Percentiles rank a stretch among this genome's conserved stretches.
Conservation (phyloP, 2,113 vertebrate genomes). For the Psilopogon haemacephalus region DNA sequence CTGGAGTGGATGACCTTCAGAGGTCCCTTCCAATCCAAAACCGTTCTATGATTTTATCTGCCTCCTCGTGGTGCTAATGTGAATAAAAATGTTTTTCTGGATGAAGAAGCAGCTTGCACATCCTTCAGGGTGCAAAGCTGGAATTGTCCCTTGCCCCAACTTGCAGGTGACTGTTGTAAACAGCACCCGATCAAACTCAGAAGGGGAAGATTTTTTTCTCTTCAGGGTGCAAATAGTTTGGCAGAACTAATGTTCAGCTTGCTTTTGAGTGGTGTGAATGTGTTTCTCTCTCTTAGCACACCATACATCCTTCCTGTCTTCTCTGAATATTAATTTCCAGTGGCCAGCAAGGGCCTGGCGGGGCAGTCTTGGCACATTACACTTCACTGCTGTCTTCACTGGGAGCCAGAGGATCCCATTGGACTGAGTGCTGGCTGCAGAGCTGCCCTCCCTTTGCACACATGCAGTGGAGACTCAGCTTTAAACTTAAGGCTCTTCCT, state of each 20-base stretch:
- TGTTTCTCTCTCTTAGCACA: not conserved
- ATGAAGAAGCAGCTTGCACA: not conserved
- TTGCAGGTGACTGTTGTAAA: not conserved
- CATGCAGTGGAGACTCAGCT: not conserved
- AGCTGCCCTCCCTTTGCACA: not conserved
- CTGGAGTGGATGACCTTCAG: too few relatives aligned
- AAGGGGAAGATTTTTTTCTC: not conserved
- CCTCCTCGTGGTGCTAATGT: not conserved
- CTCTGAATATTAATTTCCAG: not conserved
- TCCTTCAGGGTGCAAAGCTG: not conserved
- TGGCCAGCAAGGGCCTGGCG: not conserved
- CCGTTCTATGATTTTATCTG: too few relatives aligned
- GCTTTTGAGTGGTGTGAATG: rapidly evolving
- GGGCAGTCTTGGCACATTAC: rapidly evolving
- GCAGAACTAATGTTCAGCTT: not conserved
- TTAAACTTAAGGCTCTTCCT: not conserved
- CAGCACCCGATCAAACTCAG: not conserved
- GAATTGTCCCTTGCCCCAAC: not conserved
- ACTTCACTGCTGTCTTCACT: rapidly evolving
- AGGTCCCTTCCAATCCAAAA: too few relatives aligned
- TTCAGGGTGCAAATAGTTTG: rapidly evolving
- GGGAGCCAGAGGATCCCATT: not conserved
- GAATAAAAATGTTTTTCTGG: not conserved
- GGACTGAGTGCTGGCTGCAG: not conserved
- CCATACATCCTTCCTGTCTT: rapidly evolving